Conservation (phyloP, 2,888 invertebrate genomes). For the Hesperia comma region DNA sequence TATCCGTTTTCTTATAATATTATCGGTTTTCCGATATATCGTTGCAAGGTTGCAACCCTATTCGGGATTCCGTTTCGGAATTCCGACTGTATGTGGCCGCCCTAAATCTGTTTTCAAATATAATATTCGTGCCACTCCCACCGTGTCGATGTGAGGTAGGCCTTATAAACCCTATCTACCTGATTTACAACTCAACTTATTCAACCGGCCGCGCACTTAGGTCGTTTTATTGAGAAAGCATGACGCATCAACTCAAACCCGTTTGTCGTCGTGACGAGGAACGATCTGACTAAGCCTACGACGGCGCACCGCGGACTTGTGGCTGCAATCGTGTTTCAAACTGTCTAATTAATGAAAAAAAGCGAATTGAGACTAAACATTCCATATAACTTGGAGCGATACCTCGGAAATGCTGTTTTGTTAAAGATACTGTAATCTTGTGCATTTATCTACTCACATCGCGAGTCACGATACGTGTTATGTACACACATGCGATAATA, state of each 20-base stretch:
- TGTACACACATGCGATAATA: background rate
- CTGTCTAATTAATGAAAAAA: slow-evolving; percentile 41
- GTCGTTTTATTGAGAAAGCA: slow-evolving; percentile 48
- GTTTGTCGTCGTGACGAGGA: slow-evolving; percentile 51
- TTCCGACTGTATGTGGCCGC: too few relatives aligned
- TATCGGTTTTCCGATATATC: too few relatives aligned
- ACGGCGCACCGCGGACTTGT: slow-evolving; percentile 44
- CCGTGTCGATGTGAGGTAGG: slow-evolving; percentile 21
- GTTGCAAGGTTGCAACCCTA: too few relatives aligned
- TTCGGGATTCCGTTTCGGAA: too few relatives aligned
- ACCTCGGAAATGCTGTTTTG: background rate
- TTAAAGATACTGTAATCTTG: background rate
- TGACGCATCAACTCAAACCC: slow-evolving; percentile 54
- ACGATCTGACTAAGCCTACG: slow-evolving; percentile 46
- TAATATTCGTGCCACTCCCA: slow-evolving; percentile 23
- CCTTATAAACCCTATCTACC: slow-evolving; percentile 37
- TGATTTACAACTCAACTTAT: slow-evolving; percentile 40
- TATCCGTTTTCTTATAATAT: too few relatives aligned
- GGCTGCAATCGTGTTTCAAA: slow-evolving; percentile 55
- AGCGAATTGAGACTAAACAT: slow-evolving; percentile 16
- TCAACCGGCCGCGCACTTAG: slow-evolving; percentile 39
- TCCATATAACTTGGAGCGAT: background rate
- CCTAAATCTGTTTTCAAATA: slow-evolving; percentile 33
- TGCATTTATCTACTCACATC: background rate
- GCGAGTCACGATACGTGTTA: background rate